A percentile compares a stretch with the other conserved stretches of the same genome.
Evolutionary conservation across 2,888 invertebrate genomes (phyloP).

Genomic region (Eristalinus aeneus): DNA sequence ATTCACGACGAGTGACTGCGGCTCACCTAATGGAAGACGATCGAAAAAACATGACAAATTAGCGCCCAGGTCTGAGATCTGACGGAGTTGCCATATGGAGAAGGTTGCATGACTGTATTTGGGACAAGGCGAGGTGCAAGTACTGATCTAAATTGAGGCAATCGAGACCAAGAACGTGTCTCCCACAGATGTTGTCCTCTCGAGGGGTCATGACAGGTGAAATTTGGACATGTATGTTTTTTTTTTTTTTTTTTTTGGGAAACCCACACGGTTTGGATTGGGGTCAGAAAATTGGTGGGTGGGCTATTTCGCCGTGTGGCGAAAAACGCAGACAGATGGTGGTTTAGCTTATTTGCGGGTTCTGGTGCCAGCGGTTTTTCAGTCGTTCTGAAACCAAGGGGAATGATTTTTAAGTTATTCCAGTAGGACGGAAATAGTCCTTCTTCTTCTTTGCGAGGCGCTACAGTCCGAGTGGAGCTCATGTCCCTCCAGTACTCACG

Average conservation of each 20-base stretch:
- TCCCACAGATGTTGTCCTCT: not conserved
- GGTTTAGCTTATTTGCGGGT: no score
- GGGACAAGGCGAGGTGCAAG: not conserved
- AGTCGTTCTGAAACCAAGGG: no score
- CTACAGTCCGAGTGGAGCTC: no score
- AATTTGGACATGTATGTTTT: not conserved
- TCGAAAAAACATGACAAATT: not conserved
- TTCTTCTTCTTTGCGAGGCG: no score
- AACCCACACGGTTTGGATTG: not conserved
- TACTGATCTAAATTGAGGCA: not conserved
- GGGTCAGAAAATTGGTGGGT: not conserved
- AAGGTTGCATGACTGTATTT: not conserved
- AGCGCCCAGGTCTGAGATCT: not conserved
- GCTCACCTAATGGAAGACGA: slow-evolving; percentile 15
- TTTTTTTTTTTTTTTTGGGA: not conserved
- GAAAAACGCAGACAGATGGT: no score
- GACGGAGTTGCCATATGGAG: not conserved
- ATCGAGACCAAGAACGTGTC: not conserved
- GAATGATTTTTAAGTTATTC: no score
- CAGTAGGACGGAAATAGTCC: no score
- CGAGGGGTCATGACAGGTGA: not conserved
- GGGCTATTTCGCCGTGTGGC: no score
- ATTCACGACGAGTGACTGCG: slow-evolving; percentile 19
- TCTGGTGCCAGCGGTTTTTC: no score
- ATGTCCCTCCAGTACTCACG: no score